Conservation (phyloP, 2,888 invertebrate species). For the Frankliniella fusca region DNA sequence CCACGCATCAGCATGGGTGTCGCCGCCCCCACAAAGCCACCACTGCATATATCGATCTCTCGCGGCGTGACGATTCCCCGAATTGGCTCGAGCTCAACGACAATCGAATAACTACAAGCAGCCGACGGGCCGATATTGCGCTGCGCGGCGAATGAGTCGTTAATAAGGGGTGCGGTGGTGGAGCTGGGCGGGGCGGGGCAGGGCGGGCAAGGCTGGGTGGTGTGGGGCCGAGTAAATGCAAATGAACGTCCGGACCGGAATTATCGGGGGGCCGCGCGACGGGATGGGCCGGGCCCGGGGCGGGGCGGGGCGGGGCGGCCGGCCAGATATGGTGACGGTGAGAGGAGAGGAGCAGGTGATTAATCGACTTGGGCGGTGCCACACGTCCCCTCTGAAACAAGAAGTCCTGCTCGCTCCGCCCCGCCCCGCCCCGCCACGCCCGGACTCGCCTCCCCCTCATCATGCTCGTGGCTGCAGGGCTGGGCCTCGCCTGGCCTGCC, state of each 20-base stretch:
- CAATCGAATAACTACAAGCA: no score
- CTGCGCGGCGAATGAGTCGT: no score
- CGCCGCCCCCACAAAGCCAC: no score
- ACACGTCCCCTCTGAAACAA: conserved; percentile 5
- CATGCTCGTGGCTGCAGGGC: background rate
- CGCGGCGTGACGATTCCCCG: no score
- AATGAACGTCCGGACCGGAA: background rate
- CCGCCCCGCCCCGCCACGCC: background rate
- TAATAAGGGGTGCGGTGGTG: background rate
- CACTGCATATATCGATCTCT: no score
- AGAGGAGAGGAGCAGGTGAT: background rate
- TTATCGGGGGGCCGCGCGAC: background rate
- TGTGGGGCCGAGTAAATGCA: background rate
- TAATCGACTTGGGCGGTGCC: conserved; percentile 6
- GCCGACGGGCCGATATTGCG: no score
- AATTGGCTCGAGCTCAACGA: no score
- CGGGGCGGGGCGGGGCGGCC: background rate
- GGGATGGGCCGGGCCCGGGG: background rate
- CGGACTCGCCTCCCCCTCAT: background rate
- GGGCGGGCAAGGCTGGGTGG: background rate
- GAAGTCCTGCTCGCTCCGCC: background rate
- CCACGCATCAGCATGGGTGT: background rate
- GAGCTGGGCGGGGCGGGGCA: background rate
- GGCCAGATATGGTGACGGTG: conserved; percentile 10
- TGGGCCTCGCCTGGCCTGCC: background rate